Base-by-base conservation (phyloP, 1,140 invertebrate genomes). In the Saxidomus purpurata region DNA sequence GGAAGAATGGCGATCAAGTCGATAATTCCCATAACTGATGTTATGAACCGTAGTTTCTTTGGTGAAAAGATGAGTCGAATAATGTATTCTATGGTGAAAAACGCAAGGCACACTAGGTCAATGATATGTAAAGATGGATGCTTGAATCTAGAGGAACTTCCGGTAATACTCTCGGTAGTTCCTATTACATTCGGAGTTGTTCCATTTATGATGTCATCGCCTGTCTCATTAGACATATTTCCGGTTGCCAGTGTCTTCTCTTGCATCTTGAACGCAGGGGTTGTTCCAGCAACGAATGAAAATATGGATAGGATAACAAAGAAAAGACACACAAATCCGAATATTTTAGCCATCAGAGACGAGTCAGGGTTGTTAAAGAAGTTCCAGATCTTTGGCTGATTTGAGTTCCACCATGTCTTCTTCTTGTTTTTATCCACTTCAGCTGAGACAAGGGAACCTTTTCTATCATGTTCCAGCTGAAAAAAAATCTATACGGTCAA, bases 21-120 rank as follows among this genome's bases (percentile, higher is more conserved):
- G 71, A 96, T 96, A 19, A 96, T 98, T 83, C 85, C 95, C 96
- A 96, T 91, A 17, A 93, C 87, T 31, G 92, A 92, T 36, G 91
- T 90, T 9, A 95, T 84, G 86, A 96, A 96, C 69, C 90, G 81
- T 0, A 89, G 76, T 71, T 95, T 96, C 34, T 93, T 92, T 0
- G 96, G 96, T 40, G 93, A 84, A 34, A 95, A 95, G n/a, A 93
- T 40, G 28, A 96, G 90, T 22, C 96, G 92, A 4, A 93, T 25
- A 0, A 95, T 36, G 81, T 96, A 96, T 86, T 96, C 96, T 1
- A 95, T n/a, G 6, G 94, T 95, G 93, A 96, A 96, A 90, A 95
- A 96, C 3, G 94, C 82, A 79, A 96, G 94, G 84, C 96, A 96
- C 40, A 94, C 76, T 69, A 93, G 92, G 87, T 93, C 93, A 15